Percentiles rank a stretch among this genome's conserved stretches.
These are phyloP conservation scores for Mus musculus DNA, from an alignment of 2,113 vertebrate genomes.

Conservation along the genomic window DNA sequence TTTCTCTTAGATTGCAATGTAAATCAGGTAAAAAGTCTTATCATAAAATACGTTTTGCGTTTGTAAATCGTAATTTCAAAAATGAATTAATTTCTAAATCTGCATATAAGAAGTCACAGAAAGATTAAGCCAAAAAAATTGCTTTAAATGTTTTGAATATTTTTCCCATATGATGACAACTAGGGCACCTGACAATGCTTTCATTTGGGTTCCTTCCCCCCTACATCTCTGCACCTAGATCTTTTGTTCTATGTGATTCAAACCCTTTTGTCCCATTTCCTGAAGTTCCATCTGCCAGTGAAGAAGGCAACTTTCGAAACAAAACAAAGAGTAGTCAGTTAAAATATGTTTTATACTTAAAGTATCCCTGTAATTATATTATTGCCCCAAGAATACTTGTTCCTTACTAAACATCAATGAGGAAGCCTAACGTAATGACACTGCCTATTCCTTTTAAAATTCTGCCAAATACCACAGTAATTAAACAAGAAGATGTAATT, in stretches of 20 bases:
- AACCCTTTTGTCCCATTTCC: background rate
- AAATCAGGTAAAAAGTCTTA: slow-evolving; percentile 14
- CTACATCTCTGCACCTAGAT: background rate
- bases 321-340: background rate
- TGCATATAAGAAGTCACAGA: slow-evolving; percentile 1
- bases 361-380: background rate
- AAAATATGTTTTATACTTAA: background rate
- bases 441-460: background rate
- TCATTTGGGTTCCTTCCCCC: background rate
- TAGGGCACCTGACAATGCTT: background rate
- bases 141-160: no score
- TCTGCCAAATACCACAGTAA: background rate
- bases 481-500: background rate
- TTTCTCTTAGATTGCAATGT: background rate
- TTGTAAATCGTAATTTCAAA: slow-evolving; percentile 19
- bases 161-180: background rate
- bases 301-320: slow-evolving; percentile 7
- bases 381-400: background rate
- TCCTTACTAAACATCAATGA: background rate
- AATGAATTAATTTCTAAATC: slow-evolving; percentile 52
- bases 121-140: background rate
- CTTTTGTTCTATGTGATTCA: background rate
- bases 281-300: background rate
- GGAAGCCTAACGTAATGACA: background rate
- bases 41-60: slow-evolving; percentile 35